Evolutionary conservation across 1,140 invertebrate genomes (phyloP).

Genomic region (Musca domestica): DNA sequence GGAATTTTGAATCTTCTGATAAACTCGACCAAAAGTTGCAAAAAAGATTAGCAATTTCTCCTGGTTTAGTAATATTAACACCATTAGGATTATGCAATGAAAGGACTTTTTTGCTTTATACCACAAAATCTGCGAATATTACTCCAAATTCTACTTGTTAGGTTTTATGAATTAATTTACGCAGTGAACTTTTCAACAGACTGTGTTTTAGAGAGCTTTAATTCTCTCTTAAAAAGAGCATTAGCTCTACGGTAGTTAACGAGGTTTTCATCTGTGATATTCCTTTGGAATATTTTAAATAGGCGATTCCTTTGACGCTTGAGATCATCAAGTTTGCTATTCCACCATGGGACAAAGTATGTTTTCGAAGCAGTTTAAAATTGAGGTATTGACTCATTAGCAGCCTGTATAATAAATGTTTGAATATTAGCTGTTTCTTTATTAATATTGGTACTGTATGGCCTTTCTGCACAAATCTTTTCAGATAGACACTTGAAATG

Average conservation of each 20-base stretch:
- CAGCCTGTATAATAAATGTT: no score
- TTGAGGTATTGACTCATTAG: no score
- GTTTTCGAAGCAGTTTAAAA: neutral
- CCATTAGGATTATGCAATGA: constrained; percentile 5
- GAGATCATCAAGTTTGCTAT: constrained; percentile 16
- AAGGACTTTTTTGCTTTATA: neutral
- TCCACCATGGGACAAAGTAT: constrained; percentile 7
- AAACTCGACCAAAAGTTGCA: constrained; percentile 13
- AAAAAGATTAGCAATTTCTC: no score
- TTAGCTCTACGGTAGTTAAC: constrained; percentile 26
- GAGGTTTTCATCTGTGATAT: constrained; percentile 26
- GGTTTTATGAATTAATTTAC: constrained; percentile 23
- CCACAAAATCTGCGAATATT: constrained; percentile 23
- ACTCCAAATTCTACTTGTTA: constrained; percentile 12
- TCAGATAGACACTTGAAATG: neutral
- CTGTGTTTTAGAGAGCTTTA: constrained; percentile 20
- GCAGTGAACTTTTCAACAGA: constrained; percentile 21
- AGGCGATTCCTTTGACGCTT: constrained; percentile 23
- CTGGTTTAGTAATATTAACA: neutral
- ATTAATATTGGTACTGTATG: neutral
- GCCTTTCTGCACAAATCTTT: neutral
- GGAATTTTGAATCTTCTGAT: constrained; percentile 9
- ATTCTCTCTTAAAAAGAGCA: constrained; percentile 20
- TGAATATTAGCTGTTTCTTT: neutral
- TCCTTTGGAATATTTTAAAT: constrained; percentile 22